Conservation (phyloP, 1,140 invertebrate species). For the Drosophila subobscura region DNA sequence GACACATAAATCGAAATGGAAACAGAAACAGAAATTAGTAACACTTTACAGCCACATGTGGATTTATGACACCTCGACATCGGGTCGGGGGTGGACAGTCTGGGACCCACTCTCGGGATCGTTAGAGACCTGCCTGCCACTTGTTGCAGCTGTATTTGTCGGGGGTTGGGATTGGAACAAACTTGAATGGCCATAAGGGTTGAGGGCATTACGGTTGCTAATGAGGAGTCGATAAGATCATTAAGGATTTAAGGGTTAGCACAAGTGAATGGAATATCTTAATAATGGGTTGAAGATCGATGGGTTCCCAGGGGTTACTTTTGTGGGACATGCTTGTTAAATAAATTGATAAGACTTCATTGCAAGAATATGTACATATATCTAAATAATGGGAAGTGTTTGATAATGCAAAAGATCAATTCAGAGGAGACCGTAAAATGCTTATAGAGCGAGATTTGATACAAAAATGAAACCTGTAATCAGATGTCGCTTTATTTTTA, state of each 20-base stretch:
- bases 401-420: too few species aligned
- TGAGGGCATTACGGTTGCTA: slow-evolving; percentile 11
- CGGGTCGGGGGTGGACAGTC: slow-evolving; percentile 19
- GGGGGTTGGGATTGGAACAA: slow-evolving; percentile 23
- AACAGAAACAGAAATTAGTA: slow-evolving; percentile 65
- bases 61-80: slow-evolving; percentile 69
- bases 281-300: slow-evolving; percentile 9
- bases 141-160: slow-evolving; percentile 72
- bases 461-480: too few species aligned
- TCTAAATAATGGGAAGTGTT: too few species aligned
- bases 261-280: slow-evolving; percentile 10
- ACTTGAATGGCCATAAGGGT: slow-evolving; percentile 18
- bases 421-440: too few species aligned
- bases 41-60: slow-evolving; percentile 77
- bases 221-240: slow-evolving; percentile 42
- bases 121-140: slow-evolving; percentile 52
- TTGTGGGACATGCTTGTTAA: neutral
- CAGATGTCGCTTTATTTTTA: too few species aligned
- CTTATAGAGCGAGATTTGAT: too few species aligned
- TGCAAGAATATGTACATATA: too few species aligned
- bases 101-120: slow-evolving; percentile 5
- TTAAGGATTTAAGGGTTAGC: slow-evolving; percentile 41
- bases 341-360: too few species aligned
- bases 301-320: slow-evolving; percentile 25
- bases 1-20: slow-evolving; percentile 47